phyloP scores from a whole-genome alignment of 2,797 vertebrate genomes.

The Chaunax sp. region DNA sequence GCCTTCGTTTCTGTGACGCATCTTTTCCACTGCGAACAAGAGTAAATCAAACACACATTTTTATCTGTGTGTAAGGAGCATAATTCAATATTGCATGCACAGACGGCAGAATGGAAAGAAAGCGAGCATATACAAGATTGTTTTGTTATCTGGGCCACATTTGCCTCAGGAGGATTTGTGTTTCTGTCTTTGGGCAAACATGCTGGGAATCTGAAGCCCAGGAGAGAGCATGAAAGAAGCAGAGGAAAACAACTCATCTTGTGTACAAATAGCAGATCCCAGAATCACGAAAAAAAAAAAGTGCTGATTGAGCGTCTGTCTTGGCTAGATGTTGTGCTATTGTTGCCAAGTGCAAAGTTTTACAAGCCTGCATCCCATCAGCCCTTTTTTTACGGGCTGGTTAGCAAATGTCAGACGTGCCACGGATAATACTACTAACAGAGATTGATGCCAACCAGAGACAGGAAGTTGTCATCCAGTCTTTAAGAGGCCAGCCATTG shows the following conservation, averaged over 20 bases:
- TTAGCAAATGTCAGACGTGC: conserved; percentile 15
- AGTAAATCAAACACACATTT: conserved; percentile 11
- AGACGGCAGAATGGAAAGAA: conserved; percentile 23
- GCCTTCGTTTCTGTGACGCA: conserved; percentile 3
- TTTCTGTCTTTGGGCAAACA: conserved; percentile 53
- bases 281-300: conserved; percentile 41
- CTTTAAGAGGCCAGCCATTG: conserved; percentile 23
- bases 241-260: not conserved
- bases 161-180: conserved; percentile 57
- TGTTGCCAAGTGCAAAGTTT: conserved; percentile 36
- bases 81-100: conserved; percentile 30
- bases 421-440: not conserved
- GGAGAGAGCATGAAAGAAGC: conserved; percentile 30
- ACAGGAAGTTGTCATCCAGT: conserved; percentile 33
- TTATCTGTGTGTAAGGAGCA: not conserved
- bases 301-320: conserved; percentile 27
- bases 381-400: conserved; percentile 8
- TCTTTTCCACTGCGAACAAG: conserved; percentile 16
- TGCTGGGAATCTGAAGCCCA: conserved; percentile 31
- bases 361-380: conserved; percentile 31
- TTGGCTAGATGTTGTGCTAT: conserved; percentile 30
- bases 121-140: conserved; percentile 40
- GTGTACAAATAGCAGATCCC: conserved; percentile 40
- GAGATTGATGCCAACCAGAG: conserved; percentile 24
- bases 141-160: conserved; percentile 64